Conservation (phyloP, 2,113 vertebrate species). For the Archocentrus centrarchus region DNA sequence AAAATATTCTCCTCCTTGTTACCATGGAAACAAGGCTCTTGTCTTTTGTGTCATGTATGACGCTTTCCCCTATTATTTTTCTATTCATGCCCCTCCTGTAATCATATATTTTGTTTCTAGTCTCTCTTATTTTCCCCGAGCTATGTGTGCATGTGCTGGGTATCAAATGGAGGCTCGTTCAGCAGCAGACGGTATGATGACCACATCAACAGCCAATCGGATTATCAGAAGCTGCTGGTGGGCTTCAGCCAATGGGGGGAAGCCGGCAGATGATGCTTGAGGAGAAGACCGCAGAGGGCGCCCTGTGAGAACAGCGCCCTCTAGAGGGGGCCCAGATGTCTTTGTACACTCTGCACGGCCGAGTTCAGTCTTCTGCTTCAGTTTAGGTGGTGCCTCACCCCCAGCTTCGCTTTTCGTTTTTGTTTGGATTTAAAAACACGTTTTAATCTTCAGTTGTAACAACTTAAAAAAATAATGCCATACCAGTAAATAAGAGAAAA, state of each 20-base stretch:
- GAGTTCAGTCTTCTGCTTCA: background rate
- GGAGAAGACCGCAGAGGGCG: conserved; percentile 60
- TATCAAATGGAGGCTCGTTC: conserved; percentile 16
- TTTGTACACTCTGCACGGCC: conserved; percentile 10
- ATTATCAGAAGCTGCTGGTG: conserved; percentile 41
- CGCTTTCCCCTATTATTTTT: background rate
- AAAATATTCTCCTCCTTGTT: conserved; percentile 57
- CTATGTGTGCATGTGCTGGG: background rate
- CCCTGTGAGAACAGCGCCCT: conserved; percentile 25
- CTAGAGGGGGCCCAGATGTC: conserved; percentile 55
- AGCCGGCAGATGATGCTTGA: conserved; percentile 31
- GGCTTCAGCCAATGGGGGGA: conserved; percentile 56
- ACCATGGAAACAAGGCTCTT: conserved; percentile 73
- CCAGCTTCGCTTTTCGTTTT: background rate
- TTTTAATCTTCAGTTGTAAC: background rate
- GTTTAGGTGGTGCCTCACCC: background rate
- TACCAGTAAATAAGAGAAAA: background rate
- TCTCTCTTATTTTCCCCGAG: background rate
- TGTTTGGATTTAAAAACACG: background rate
- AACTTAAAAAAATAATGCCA: background rate
- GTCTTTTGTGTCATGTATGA: background rate
- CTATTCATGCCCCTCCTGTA: background rate
- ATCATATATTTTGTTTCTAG: background rate
- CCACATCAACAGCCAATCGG: conserved; percentile 79
- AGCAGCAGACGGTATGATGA: conserved; percentile 61